Percentiles rank a stretch among this genome's conserved stretches.
Conservation (phyloP, 1,140 invertebrate species). For the Zaprionus africanus region DNA sequence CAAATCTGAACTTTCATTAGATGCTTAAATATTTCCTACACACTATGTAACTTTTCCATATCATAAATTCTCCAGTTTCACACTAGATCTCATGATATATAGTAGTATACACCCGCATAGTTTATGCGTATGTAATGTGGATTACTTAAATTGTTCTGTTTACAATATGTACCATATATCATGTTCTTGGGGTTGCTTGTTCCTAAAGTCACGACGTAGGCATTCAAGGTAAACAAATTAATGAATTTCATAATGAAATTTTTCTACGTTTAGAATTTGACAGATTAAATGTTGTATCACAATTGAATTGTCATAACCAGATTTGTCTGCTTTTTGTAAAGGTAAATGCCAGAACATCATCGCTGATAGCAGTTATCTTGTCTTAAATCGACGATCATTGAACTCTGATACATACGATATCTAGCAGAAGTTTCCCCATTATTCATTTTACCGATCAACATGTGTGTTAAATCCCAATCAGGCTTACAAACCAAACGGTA, state of each 20-base stretch:
- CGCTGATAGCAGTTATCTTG: neutral
- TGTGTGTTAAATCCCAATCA: slow-evolving; percentile 15
- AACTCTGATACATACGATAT: neutral
- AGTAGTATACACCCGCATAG: too few species aligned
- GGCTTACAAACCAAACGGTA: slow-evolving; percentile 28
- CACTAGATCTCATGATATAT: too few species aligned
- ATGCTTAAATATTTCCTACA: neutral
- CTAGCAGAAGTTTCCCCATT: neutral
- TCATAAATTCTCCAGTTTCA: too few species aligned
- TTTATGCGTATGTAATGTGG: too few species aligned
- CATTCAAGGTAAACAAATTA: too few species aligned
- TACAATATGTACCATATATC: too few species aligned
- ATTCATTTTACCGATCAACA: neutral
- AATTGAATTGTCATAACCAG: neutral
- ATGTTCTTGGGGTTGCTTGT: too few species aligned
- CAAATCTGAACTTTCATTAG: neutral
- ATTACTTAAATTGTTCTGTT: too few species aligned
- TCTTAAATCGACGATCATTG: neutral
- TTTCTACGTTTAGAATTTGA: neutral
- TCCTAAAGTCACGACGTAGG: too few species aligned
- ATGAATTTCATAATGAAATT: neutral
- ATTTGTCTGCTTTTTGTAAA: neutral
- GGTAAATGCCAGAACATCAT: neutral
- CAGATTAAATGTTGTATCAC: neutral
- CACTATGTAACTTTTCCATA: neutral